Conservation (phyloP, 1,140 invertebrate species). For the Zaprionus gabonicus region DNA sequence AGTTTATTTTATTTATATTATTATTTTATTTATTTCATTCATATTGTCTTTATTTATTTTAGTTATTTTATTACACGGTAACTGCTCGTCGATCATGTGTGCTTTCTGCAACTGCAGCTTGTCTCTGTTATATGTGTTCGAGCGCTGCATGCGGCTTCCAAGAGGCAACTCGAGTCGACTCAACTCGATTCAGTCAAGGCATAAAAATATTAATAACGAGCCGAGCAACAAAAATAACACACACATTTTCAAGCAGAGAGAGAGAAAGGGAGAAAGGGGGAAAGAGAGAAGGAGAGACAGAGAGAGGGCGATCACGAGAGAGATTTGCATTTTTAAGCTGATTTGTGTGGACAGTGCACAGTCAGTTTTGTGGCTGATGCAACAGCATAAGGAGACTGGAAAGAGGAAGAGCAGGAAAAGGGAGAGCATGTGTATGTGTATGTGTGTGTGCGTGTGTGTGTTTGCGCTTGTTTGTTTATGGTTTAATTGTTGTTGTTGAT, state of each 20-base stretch:
- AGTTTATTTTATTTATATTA: no score
- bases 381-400: not conserved
- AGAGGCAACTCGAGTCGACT: slow-evolving; percentile 14
- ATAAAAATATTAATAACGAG: slow-evolving; percentile 55
- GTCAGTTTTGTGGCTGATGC: slow-evolving; percentile 21
- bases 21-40: not conserved
- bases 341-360: slow-evolving; percentile 34
- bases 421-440: not conserved
- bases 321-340: slow-evolving; percentile 51
- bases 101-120: not conserved
- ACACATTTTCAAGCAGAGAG: not conserved
- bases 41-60: not conserved
- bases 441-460: slow-evolving; percentile 2
- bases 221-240: slow-evolving; percentile 17
- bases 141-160: slow-evolving; percentile 30
- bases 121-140: not conserved
- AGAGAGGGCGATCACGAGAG: not conserved
- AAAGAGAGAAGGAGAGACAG: not conserved
- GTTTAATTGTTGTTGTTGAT: slow-evolving; percentile 23
- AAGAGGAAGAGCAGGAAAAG: not conserved
- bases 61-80: not conserved
- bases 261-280: not conserved
- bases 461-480: slow-evolving; percentile 6
- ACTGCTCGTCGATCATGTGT: not conserved
- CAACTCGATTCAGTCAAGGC: slow-evolving; percentile 28